Base-by-base conservation (phyloP, 2,113 vertebrate genomes). In the Cathartes aura region DNA sequence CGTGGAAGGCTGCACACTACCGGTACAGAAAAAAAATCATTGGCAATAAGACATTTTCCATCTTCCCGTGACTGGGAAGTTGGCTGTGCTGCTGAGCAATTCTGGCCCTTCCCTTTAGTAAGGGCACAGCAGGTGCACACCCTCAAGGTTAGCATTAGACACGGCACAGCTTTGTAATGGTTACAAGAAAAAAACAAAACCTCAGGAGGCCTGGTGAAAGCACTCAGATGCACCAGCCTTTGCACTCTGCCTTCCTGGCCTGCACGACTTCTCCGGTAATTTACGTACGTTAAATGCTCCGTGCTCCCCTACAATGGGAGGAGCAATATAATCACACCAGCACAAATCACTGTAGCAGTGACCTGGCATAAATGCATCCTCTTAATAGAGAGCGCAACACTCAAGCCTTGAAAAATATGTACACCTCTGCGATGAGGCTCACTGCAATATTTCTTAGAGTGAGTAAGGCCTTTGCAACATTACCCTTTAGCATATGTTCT, bases 341-440 rank as follows among this genome's bases (percentile, higher is more conserved):
- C 89, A 84, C 76, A 59, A 47, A 87, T 19, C 95, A 2, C 87
- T n/a, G 43, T 18, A 75, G 94, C 96, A 80, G 91, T 93, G 97
- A 96, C 87, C 94, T 80, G 96, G 95, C 95, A 97, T 12, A 74
- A 96, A 95, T 15, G 43, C 75, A 73, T 55, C 71, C 84, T 87
- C 60, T 58, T 24, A 19, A 90, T 72, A 5, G 26, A 76, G 56
- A 60, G 52, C n/a, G 55, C 83, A 79, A 64, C 43, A 18, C 66
- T 66, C 89, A 15, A 87, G 42, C 62, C 38, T 48, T 23, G 29
- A 55, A 73, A 92, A 88, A 70, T 0, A 5, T 4, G 56, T 13
- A 38, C 34, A 42, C 12, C 67, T 76, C 82, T 89, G 87, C 93
- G 82, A 43, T n/a, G 81, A 43, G 45, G 72, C 59, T 32, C 27